Conservation (phyloP, 2,888 invertebrate genomes). For the Chorisops tibialis region DNA sequence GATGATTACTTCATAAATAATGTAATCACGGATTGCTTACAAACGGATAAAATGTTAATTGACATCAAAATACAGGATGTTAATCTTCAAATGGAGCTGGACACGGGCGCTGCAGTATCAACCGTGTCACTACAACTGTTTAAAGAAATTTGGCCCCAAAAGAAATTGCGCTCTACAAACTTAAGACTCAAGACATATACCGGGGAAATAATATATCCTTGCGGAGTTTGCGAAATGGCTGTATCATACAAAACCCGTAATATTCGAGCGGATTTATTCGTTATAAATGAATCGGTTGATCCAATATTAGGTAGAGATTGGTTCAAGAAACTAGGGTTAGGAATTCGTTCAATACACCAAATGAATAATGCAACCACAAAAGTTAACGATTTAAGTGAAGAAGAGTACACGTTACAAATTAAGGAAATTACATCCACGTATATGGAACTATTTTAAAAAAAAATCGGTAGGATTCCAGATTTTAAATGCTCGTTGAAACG, state of each 20-base stretch:
- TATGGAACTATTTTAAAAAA: too few species aligned
- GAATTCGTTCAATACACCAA: too few species aligned
- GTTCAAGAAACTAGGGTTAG: too few species aligned
- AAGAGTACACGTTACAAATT: too few species aligned
- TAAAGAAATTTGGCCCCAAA: conserved; percentile 1
- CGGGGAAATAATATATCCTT: conserved; percentile 23
- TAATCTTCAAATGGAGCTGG: conserved; percentile 6
- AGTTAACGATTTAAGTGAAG: too few species aligned
- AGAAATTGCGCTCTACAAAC: conserved; percentile 16
- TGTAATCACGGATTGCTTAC: not conserved
- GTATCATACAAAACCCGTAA: not conserved
- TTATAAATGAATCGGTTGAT: conserved; percentile 22
- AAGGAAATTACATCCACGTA: too few species aligned
- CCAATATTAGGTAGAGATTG: too few species aligned
- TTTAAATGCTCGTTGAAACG: too few species aligned
- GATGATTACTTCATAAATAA: conserved; percentile 7
- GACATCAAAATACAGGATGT: not conserved
- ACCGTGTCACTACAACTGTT: conserved; percentile 4
- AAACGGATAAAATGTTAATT: not conserved
- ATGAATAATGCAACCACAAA: too few species aligned
- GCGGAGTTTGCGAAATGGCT: conserved; percentile 2
- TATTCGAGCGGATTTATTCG: not conserved
- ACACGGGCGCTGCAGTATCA: conserved; percentile 16
- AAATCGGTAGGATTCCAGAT: too few species aligned
- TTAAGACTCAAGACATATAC: conserved; percentile 24